These are phyloP conservation scores for Tuta absoluta DNA, from an alignment of 2,888 invertebrate genomes.

Conservation along the genomic window DNA sequence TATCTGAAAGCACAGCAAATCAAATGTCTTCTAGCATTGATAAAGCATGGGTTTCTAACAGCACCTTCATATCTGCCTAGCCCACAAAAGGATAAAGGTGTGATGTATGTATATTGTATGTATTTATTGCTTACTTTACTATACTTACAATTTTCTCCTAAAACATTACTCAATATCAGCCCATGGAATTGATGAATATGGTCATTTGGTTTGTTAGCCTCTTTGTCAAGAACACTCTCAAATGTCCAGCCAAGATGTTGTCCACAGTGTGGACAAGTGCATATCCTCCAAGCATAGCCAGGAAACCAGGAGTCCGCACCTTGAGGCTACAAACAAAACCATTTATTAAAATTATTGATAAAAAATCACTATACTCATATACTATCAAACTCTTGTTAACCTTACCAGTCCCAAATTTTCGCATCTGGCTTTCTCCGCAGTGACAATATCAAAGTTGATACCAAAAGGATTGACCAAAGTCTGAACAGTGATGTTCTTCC, in stretches of 20 bases:
- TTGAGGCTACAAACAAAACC: slow-evolving; percentile 65
- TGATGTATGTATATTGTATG: neutral
- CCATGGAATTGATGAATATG: slow-evolving; percentile 65
- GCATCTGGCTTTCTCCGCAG: slow-evolving; percentile 79
- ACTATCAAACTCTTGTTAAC: no score
- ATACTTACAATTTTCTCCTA: slow-evolving; percentile 77
- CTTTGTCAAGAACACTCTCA: slow-evolving; percentile 52
- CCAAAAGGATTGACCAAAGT: slow-evolving; percentile 80
- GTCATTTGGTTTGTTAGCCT: slow-evolving; percentile 43
- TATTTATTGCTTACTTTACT: neutral
- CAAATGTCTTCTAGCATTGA: slow-evolving; percentile 15
- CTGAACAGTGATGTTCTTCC: slow-evolving; percentile 78
- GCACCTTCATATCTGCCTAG: neutral
- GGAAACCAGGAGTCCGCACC: slow-evolving; percentile 84
- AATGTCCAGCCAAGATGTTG: slow-evolving; percentile 84
- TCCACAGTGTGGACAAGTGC: slow-evolving; percentile 82
- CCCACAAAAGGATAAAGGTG: neutral
- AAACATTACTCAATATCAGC: slow-evolving; percentile 68
- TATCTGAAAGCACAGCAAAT: slow-evolving; percentile 23
- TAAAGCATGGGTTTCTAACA: neutral
- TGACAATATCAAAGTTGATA: slow-evolving; percentile 77
- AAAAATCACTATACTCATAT: no score
- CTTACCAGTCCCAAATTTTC: slow-evolving; percentile 76
- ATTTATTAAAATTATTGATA: neutral
- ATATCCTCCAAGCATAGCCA: slow-evolving; percentile 84